Evolutionary conservation across 2,113 vertebrate genomes (phyloP).

Genomic region (Rhineura floridana): DNA sequence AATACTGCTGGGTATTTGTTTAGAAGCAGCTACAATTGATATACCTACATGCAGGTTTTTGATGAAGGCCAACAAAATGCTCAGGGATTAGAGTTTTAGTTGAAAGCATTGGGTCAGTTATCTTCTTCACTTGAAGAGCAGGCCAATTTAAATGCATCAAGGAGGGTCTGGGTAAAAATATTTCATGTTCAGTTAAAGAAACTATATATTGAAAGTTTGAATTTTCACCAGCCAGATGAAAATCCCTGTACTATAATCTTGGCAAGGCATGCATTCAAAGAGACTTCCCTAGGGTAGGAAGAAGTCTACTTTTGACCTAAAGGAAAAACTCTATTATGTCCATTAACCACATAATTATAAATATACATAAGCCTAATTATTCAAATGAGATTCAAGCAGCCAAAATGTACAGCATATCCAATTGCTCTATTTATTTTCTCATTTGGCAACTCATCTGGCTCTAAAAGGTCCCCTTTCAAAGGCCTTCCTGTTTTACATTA

Average conservation of each 20-base stretch:
- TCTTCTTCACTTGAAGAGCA: background rate
- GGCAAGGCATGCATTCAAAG: background rate
- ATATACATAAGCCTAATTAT: background rate
- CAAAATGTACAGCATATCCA: background rate
- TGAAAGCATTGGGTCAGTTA: background rate
- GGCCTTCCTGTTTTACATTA: background rate
- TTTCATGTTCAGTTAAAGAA: background rate
- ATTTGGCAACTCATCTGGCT: background rate
- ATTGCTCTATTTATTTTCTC: background rate
- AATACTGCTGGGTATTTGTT: background rate
- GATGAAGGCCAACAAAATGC: background rate
- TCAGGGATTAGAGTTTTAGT: background rate
- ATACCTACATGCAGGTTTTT: slow-evolving; percentile 13
- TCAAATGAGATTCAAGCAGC: background rate
- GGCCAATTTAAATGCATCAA: background rate
- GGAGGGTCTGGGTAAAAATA: background rate
- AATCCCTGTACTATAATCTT: background rate
- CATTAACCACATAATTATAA: background rate
- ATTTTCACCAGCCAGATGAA: background rate
- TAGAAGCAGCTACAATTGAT: background rate
- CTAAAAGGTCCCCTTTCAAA: background rate
- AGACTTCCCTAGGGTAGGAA: background rate
- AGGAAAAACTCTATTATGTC: background rate
- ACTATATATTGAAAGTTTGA: background rate
- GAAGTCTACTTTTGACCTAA: background rate